A percentile compares a stretch with the other conserved stretches of the same genome.
Evolutionary conservation across 2,797 vertebrate species (phyloP).

Genomic region (Myotis planiceps): DNA sequence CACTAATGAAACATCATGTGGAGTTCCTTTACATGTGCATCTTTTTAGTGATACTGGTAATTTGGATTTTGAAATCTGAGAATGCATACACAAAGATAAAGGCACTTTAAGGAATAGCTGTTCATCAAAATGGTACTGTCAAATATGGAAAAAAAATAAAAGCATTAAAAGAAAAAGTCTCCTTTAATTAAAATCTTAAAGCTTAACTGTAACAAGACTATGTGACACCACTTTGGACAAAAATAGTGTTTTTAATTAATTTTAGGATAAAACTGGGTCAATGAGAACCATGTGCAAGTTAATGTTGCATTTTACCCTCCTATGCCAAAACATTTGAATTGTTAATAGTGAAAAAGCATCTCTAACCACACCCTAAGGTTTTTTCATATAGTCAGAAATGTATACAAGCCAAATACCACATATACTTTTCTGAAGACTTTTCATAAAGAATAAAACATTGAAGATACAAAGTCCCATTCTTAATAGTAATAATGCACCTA

Average conservation of each 20-base stretch:
- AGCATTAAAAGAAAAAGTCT: background rate
- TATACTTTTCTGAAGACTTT: background rate
- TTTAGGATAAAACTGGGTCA: background rate
- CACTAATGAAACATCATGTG: background rate
- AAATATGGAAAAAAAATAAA: background rate
- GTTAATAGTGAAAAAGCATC: background rate
- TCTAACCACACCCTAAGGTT: background rate
- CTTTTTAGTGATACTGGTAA: background rate
- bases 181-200: slow-evolving; percentile 2
- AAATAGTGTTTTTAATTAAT: background rate
- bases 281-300: background rate
- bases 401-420: background rate
- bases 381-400: background rate
- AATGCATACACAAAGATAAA: background rate
- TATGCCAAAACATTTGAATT: background rate
- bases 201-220: background rate
- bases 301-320: background rate
- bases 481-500: background rate
- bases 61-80: background rate
- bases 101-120: background rate
- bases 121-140: background rate
- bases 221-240: background rate
- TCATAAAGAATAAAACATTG: background rate
- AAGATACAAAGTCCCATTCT: background rate
- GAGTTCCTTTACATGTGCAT: background rate